These are phyloP conservation scores for Corythornis cristatus DNA, from an alignment of 2,113 vertebrate genomes.

Conservation along the genomic window DNA sequence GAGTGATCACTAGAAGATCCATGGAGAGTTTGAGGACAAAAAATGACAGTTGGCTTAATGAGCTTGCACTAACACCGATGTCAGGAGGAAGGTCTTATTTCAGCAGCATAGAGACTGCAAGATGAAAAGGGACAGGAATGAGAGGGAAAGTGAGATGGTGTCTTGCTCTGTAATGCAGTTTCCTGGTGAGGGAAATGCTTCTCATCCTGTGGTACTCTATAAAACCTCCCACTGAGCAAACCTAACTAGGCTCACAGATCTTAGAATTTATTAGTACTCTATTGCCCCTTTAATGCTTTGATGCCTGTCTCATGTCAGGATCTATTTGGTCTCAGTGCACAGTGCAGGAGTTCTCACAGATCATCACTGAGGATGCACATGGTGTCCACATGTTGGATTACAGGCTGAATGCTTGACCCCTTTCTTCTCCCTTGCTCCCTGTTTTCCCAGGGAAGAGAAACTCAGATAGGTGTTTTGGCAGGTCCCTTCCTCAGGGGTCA, in stretches of 20 bases:
- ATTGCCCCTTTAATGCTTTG: neutral
- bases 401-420: neutral
- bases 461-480: neutral
- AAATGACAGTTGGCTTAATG: neutral
- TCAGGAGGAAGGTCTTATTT: neutral
- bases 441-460: neutral
- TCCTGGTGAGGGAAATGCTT: neutral
- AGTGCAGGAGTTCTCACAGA: neutral
- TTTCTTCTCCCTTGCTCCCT: neutral
- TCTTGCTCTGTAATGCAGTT: neutral
- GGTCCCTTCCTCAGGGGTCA: neutral
- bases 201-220: neutral
- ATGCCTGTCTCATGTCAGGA: neutral
- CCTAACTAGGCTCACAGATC: neutral
- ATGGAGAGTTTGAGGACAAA: neutral
- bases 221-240: neutral
- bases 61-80: neutral
- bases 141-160: neutral
- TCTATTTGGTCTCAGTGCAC: neutral
- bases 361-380: neutral
- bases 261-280: neutral
- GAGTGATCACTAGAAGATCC: neutral
- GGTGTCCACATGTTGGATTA: neutral
- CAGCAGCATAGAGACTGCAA: neutral
- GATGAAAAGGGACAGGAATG: neutral